phyloP scores from a whole-genome alignment of 2,888 invertebrate genomes.

The Idaea straminata region DNA sequence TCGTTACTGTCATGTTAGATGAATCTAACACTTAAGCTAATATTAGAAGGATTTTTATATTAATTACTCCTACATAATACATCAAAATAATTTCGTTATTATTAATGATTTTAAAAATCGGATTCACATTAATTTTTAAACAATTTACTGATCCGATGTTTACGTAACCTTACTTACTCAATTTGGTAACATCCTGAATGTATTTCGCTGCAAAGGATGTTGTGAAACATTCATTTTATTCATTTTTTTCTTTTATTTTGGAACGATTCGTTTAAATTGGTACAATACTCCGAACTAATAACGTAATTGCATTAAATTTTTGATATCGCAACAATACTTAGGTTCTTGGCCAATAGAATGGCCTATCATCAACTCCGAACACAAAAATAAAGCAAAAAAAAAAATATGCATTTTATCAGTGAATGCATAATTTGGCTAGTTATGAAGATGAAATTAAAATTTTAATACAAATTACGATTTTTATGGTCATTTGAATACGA shows the following conservation, averaged over 20 bases:
- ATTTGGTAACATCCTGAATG: not conserved
- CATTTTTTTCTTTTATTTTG: not conserved
- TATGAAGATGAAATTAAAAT: not conserved
- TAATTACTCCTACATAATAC: not conserved
- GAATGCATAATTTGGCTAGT: not conserved
- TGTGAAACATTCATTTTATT: not conserved
- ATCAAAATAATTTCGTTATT: not conserved
- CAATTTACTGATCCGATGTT: not conserved
- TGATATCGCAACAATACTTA: not conserved
- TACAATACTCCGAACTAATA: not conserved
- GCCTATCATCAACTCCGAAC: not conserved
- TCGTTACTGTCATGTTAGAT: no score
- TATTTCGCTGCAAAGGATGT: not conserved
- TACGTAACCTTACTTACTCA: not conserved
- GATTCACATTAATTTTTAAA: not conserved
- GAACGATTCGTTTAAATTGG: slow-evolving; percentile 1
- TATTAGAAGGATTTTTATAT: not conserved
- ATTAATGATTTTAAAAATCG: not conserved
- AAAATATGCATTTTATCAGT: not conserved
- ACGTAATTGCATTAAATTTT: not conserved
- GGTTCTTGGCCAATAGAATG: not conserved
- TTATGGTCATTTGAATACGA: not conserved
- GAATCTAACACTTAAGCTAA: not conserved
- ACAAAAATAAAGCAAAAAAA: not conserved
- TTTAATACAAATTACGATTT: not conserved